Base-by-base conservation (phyloP, 2,888 invertebrate species). In the Tetragonula carbonaria region DNA sequence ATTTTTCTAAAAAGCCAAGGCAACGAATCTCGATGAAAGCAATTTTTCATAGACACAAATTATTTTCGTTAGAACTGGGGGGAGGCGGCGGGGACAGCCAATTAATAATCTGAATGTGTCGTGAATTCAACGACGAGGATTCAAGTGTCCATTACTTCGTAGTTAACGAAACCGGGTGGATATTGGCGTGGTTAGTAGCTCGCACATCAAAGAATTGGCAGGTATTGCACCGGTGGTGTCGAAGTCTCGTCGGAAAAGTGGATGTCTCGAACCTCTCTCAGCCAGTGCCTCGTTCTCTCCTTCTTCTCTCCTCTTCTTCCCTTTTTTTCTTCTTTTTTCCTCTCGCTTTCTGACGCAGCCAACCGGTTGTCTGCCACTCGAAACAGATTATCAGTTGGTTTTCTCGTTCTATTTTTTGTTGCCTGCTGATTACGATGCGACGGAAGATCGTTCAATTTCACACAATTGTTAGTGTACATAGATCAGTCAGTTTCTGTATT, bases 51-150 rank as follows among this genome's bases (percentile, higher is more conserved):
- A 50, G 18, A 16, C n/a, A 23, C 18, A 45, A 62, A 38, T 68
- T 11, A 4, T 38, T 59, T 21, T 21, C 16, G 51, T 57, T 38
- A 63, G 63, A 38, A 18, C 18, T 2, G 33, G 38, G 28, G 33
- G 3, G 2, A 45, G 33, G 3, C 3, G 33, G 33, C 2, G 28
- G 28, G 28, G 70, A 53, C 38, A 23, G 62, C 62, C 63, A 51
- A 63, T 77, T 53, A 77, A 68, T 68, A 76, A 76, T 62, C 67
- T 21, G 28, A 57, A 28, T 33, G 68, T 50, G 68, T 57, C 28
- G 11, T 11, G 45, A 57, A 67, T 45, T 45, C 38, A 13, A 23
- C 45, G 68, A 71, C n/a, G 38, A 51, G 50, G 50, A 33, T 38
- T 14, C 70, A 23, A 53, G 38, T 28, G 51, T 63, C 51, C 38